Base-by-base conservation (phyloP, 2,113 vertebrate species). In the Mesocricetus auratus region DNA sequence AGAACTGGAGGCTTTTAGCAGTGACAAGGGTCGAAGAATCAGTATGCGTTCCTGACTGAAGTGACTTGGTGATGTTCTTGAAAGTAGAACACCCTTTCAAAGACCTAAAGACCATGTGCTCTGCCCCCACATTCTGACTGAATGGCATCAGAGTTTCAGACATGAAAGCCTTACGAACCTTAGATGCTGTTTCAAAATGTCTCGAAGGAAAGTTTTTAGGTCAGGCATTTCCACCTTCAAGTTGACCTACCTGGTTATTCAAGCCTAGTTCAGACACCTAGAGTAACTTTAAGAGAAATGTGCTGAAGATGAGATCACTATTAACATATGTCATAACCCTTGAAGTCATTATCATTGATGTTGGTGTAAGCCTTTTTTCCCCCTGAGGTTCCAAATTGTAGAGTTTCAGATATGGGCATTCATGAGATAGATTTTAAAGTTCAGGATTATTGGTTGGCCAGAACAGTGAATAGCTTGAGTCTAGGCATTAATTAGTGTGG, bases 161-260 rank as follows among this genome's bases (percentile, higher is more conserved):
- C 42, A 71, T 10, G 9, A 16, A 75, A 81, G 66, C 75, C 50
- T 75, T 62, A 11, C 17, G 47, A 24, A 47, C 26, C 19, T 83
- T 64, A 56, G 31, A 77, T 71, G 24, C 10, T 89, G 11, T 83
- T 16, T 69, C 62, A 16, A 95, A 88, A 68, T 33, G 47, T 47
- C 53, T 73, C n/a, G 26, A 94, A 82, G 77, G 64, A 53, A 60
- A 71, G 17, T 85, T 88, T 66, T 42, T 21, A 13, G 73, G n/a
- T 42, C 24, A 13, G 68, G n/a, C 10, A 31, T 53, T 7, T 45
- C 15, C 1, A 15, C 31, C 75, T 86, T 86, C 36, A 69, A 4
- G 5, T n/a, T 92, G 69, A 79, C 45, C 92, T 79, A 56, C 36
- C n/a, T 47, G 53, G 89, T 95, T 92, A 90, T 42, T 9, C 36